Percentiles rank a stretch among this genome's conserved stretches.
These are phyloP conservation scores for Micoletzkya japonica DNA, from an alignment of 2,888 invertebrate species.

Conservation along the genomic window DNA sequence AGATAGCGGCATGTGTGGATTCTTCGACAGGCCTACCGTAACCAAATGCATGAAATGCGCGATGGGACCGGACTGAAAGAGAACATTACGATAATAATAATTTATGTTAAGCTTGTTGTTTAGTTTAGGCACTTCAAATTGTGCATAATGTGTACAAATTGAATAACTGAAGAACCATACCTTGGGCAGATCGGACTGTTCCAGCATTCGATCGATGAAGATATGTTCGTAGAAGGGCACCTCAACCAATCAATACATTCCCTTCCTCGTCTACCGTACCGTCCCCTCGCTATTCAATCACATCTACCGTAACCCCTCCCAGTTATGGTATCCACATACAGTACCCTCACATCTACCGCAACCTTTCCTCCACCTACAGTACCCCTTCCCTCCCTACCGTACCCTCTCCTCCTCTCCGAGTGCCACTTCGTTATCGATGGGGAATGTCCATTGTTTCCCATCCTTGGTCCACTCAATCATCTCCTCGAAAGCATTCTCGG, in stretches of 20 bases:
- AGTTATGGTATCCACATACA: not conserved
- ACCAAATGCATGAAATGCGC: slow-evolving; percentile 97
- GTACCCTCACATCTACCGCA: slow-evolving; percentile 18
- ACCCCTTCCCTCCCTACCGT: slow-evolving; percentile 71
- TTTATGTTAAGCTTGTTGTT: too few species aligned
- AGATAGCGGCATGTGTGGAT: slow-evolving; percentile 82
- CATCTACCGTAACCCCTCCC: too few species aligned
- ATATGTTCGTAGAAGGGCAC: slow-evolving; percentile 88
- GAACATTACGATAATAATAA: not conserved
- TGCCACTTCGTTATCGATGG: slow-evolving; percentile 86
- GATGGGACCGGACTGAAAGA: slow-evolving; percentile 75
- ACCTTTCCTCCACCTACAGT: slow-evolving; percentile 68
- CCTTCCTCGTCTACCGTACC: too few species aligned
- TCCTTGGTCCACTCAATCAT: slow-evolving; percentile 84
- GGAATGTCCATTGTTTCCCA: slow-evolving; percentile 93
- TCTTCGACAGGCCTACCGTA: slow-evolving; percentile 85
- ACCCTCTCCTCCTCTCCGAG: slow-evolving; percentile 68
- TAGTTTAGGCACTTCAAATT: too few species aligned
- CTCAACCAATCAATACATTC: slow-evolving; percentile 62
- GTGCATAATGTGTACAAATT: too few species aligned
- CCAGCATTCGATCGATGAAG: slow-evolving; percentile 83
- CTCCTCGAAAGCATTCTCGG: slow-evolving; percentile 84
- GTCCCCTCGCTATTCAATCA: too few species aligned
- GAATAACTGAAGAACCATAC: slow-evolving; percentile 63
- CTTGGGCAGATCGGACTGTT: slow-evolving; percentile 79